Conservation (phyloP, 2,888 invertebrate genomes). For the Trissonchulus latispiculum region DNA sequence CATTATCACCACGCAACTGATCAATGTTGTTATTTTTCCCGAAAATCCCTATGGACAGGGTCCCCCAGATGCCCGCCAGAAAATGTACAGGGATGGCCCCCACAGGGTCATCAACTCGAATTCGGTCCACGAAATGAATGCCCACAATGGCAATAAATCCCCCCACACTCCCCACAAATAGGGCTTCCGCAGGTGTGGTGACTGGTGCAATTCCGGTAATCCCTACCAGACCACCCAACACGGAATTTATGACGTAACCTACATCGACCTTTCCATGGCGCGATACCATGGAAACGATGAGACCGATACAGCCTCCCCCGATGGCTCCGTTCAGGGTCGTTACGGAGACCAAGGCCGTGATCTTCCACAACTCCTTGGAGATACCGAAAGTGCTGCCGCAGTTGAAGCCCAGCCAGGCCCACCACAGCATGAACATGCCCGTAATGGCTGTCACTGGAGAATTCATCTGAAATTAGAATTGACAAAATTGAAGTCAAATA, state of each 20-base stretch:
- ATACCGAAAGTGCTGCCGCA: constrained; percentile 63
- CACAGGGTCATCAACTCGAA: constrained; percentile 77
- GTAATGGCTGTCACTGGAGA: constrained; percentile 50
- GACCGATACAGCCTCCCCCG: constrained; percentile 68
- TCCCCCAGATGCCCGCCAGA: constrained; percentile 13
- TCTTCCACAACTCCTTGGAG: constrained; percentile 76
- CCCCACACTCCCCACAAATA: constrained; percentile 69
- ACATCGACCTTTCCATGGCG: constrained; percentile 60
- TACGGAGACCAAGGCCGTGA: constrained; percentile 66
- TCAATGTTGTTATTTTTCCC: constrained; percentile 49
- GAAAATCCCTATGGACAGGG: constrained; percentile 7
- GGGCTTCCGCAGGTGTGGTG: constrained; percentile 63
- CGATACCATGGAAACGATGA: constrained; percentile 20
- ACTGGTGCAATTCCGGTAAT: constrained; percentile 57
- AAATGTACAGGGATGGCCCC: constrained; percentile 74
- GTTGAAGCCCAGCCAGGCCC: too few relatives aligned
- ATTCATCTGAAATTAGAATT: constrained; percentile 34
- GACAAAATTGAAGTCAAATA: too few relatives aligned
- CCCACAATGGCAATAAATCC: constrained; percentile 43
- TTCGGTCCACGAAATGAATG: constrained; percentile 57
- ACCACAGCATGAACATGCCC: constrained; percentile 83
- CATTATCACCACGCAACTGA: constrained; percentile 56
- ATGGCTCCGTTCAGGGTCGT: constrained; percentile 83
- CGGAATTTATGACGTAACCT: constrained; percentile 73
- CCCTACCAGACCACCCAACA: constrained; percentile 73